phyloP scores from a whole-genome alignment of 2,888 invertebrate genomes.

The Julus scandinavius region DNA sequence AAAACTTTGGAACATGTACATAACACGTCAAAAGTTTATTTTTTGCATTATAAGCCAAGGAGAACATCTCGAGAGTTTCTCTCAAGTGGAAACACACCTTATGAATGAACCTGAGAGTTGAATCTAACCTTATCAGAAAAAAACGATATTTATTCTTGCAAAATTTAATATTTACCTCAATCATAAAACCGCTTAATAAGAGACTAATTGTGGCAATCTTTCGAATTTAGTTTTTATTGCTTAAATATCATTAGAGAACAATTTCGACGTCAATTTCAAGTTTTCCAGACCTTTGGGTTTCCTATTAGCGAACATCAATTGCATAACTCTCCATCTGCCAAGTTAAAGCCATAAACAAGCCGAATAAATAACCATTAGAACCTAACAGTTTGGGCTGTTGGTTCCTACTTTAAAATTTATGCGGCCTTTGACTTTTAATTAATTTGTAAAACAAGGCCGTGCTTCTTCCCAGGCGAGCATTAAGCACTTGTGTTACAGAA shows the following conservation, averaged over 20 bases:
- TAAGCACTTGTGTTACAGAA: not conserved
- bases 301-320: not conserved
- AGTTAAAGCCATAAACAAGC: not conserved
- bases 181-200: no score
- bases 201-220: no score
- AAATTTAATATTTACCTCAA: no score
- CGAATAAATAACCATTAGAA: slow-evolving; percentile 12
- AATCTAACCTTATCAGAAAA: no score
- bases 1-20: not conserved
- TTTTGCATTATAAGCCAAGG: no score
- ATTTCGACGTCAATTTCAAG: not conserved
- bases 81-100: no score
- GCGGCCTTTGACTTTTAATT: slow-evolving; percentile 42
- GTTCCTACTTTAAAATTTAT: not conserved
- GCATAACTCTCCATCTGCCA: not conserved
- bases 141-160: no score
- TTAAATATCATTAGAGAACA: not conserved
- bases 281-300: not conserved
- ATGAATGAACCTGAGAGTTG: no score
- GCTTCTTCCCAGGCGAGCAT: not conserved
- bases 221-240: no score
- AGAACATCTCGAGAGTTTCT: no score
- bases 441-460: slow-evolving; percentile 10
- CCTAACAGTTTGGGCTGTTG: not conserved
- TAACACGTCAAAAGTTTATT: no score